Percentiles rank a stretch among this genome's conserved stretches.
Evolutionary conservation across 2,797 vertebrate species (phyloP).

Genomic region (Cossypha polioptera): DNA sequence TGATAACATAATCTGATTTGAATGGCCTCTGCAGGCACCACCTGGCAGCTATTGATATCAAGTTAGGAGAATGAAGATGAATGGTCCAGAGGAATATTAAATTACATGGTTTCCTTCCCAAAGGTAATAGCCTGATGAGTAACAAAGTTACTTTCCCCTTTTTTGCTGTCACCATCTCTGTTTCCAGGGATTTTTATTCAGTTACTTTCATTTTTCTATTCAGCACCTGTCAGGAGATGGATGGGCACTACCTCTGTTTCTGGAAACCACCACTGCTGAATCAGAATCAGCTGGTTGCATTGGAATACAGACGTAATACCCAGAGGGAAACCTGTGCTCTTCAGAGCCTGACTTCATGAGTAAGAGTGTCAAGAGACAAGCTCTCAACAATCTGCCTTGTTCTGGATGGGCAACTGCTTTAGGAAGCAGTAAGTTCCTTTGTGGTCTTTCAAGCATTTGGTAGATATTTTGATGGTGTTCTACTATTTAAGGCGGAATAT

Average conservation of each 20-base stretch:
- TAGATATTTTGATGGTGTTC: not conserved
- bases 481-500: not conserved
- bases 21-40: constrained; percentile 34
- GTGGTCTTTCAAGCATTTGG: not conserved
- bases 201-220: constrained; percentile 55
- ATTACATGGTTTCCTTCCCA: constrained; percentile 57
- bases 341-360: not conserved
- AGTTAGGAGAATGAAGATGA: constrained; percentile 63
- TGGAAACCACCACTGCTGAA: constrained; percentile 4
- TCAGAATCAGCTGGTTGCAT: not conserved
- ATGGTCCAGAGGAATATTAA: constrained; percentile 49
- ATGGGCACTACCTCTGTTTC: not conserved
- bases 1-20: constrained; percentile 68
- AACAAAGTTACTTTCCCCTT: constrained; percentile 41
- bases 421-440: not conserved
- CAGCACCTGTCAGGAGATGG: constrained; percentile 15
- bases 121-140: constrained; percentile 56
- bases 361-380: not conserved
- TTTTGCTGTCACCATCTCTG: constrained; percentile 17
- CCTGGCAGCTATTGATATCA: constrained; percentile 61
- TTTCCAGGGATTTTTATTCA: constrained; percentile 56
- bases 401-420: not conserved
- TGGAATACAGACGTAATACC: not conserved
- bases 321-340: not conserved
- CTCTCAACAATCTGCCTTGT: not conserved